Percentiles rank a stretch among this genome's conserved stretches.
phyloP scores from a whole-genome alignment of 2,797 vertebrate species.

The Alectoris magna region DNA sequence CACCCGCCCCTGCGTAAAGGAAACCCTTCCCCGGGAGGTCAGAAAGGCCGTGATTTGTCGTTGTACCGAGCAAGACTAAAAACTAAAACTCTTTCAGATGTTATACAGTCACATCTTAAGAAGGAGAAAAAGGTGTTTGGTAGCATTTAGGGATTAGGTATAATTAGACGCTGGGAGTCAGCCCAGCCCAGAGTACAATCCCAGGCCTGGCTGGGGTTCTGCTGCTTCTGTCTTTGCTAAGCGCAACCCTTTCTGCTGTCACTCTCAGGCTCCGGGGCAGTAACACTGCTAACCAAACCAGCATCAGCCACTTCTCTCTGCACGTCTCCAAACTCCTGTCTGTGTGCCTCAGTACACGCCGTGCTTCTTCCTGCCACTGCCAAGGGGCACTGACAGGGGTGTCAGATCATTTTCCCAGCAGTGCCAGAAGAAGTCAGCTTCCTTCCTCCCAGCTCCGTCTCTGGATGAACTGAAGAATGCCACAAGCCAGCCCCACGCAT shows the following conservation, averaged over 20 bases:
- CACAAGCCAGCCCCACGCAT: neutral
- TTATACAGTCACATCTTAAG: neutral
- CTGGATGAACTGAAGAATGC: neutral
- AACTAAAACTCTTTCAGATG: neutral
- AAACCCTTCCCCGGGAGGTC: neutral
- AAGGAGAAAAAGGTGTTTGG: neutral
- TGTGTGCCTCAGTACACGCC: neutral
- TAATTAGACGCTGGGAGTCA: constrained; percentile 13
- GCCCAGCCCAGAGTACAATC: neutral
- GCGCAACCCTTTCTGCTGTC: neutral
- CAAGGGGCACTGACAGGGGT: neutral
- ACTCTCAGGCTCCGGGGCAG: neutral
- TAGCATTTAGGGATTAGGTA: constrained; percentile 18
- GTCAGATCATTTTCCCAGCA: neutral
- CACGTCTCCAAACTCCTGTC: neutral
- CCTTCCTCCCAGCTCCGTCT: neutral
- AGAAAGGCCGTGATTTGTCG: neutral
- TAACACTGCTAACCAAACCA: neutral
- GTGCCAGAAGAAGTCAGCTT: neutral
- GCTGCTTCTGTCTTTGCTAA: neutral
- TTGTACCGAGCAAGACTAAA: neutral
- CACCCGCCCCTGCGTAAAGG: neutral
- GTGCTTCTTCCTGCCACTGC: neutral
- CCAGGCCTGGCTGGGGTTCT: neutral
- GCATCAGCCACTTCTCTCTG: neutral